A percentile compares a stretch with the other conserved stretches of the same genome.
Evolutionary conservation across 1,140 invertebrate species (phyloP).

Genomic region (Neocloeon triangulifer): DNA sequence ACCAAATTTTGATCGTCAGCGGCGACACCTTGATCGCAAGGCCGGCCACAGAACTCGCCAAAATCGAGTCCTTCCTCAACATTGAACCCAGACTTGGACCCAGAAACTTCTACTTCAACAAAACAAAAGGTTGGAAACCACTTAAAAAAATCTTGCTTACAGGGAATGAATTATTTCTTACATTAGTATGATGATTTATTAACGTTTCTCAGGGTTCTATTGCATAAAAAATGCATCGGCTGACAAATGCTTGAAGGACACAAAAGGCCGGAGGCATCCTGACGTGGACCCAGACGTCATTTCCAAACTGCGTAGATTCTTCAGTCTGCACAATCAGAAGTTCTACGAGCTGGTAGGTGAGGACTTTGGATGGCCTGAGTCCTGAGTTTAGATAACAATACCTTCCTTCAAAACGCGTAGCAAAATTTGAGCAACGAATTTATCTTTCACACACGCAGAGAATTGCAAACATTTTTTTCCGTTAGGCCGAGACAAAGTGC

Average conservation of each 20-base stretch:
- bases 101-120: conserved; percentile 84
- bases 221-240: no score
- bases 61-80: conserved; percentile 66
- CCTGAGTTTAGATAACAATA: background rate
- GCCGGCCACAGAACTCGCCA: conserved; percentile 70
- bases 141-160: no score
- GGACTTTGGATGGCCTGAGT: conserved; percentile 76
- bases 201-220: no score
- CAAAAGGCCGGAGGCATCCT: conserved; percentile 85
- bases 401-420: background rate
- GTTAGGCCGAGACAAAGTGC: background rate
- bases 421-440: background rate
- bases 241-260: conserved; percentile 80
- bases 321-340: conserved; percentile 80
- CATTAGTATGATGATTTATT: no score
- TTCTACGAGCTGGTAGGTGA: conserved; percentile 87
- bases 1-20: conserved; percentile 85
- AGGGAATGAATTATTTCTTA: no score
- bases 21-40: conserved; percentile 88
- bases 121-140: no score
- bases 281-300: conserved; percentile 61
- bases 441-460: background rate
- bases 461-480: background rate
- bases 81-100: background rate
- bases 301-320: conserved; percentile 76